Evolutionary conservation across 1,140 invertebrate genomes (phyloP).

Genomic region (Calosoma granatense): DNA sequence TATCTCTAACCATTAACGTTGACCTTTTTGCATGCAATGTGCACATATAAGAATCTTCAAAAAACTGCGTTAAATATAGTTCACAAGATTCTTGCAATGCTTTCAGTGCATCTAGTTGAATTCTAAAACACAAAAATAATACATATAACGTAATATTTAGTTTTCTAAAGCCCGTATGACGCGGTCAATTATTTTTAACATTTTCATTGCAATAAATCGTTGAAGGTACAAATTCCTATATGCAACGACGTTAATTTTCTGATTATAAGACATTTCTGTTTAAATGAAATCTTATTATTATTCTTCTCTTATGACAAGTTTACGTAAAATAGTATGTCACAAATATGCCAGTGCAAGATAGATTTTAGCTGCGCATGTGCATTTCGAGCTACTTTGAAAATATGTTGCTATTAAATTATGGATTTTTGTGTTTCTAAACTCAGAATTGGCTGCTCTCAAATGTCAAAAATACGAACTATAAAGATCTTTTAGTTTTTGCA

Average conservation of each 20-base stretch:
- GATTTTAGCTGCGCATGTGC: too few species aligned
- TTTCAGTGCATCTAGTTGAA: not conserved
- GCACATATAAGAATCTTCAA: not conserved
- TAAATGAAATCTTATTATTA: not conserved
- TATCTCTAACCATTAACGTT: not conserved
- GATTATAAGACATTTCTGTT: not conserved
- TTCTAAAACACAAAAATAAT: not conserved
- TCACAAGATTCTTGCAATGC: not conserved
- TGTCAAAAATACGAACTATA: too few species aligned
- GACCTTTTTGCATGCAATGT: conserved; percentile 1
- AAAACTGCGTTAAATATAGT: not conserved
- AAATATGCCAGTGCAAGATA: too few species aligned
- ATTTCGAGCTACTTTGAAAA: too few species aligned
- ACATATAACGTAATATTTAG: not conserved
- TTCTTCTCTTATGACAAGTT: not conserved
- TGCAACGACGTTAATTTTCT: not conserved
- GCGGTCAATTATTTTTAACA: too few species aligned
- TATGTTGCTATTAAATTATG: too few species aligned
- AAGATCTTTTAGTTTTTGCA: too few species aligned
- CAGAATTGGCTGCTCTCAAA: too few species aligned
- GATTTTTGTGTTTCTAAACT: too few species aligned
- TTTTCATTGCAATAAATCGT: too few species aligned
- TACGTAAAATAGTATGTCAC: too few species aligned
- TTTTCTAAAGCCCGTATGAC: not conserved
- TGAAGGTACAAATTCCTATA: not conserved